These are phyloP conservation scores for Clupea harengus DNA, from an alignment of 2,113 vertebrate genomes.

Conservation along the genomic window DNA sequence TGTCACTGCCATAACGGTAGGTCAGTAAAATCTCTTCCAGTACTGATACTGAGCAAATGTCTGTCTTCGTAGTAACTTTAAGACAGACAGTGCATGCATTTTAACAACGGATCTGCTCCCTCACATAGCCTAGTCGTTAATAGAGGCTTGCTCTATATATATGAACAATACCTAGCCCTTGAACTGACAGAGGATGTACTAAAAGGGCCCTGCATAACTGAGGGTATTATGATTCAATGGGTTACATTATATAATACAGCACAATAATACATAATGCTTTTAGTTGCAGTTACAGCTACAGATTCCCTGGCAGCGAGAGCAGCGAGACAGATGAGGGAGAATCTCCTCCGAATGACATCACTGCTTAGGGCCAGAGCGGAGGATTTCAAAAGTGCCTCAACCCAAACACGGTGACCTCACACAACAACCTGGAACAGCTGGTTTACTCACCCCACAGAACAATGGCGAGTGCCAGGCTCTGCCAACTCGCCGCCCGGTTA, in stretches of 20 bases:
- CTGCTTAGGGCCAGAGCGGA: background rate
- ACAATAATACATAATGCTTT: background rate
- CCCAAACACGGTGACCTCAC: background rate
- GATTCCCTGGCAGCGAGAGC: background rate
- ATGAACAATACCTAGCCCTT: background rate
- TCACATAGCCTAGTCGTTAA: background rate
- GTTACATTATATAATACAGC: background rate
- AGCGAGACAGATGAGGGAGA: background rate
- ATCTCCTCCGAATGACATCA: background rate
- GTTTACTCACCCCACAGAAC: background rate
- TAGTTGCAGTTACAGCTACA: background rate
- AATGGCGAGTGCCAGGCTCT: background rate
- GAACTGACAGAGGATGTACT: background rate
- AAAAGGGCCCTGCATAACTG: background rate
- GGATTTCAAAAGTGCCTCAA: slow-evolving; percentile 1
- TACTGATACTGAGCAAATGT: background rate
- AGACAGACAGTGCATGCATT: background rate
- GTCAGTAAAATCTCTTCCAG: background rate
- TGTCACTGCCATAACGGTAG: background rate
- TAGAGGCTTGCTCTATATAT: background rate
- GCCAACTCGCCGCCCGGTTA: background rate
- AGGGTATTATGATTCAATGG: background rate
- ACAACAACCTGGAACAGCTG: background rate
- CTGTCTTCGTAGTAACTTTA: background rate
- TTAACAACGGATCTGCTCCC: background rate